These are phyloP conservation scores for Heliconius melpomene DNA, from an alignment of 1,140 invertebrate species.

Conservation along the genomic window DNA sequence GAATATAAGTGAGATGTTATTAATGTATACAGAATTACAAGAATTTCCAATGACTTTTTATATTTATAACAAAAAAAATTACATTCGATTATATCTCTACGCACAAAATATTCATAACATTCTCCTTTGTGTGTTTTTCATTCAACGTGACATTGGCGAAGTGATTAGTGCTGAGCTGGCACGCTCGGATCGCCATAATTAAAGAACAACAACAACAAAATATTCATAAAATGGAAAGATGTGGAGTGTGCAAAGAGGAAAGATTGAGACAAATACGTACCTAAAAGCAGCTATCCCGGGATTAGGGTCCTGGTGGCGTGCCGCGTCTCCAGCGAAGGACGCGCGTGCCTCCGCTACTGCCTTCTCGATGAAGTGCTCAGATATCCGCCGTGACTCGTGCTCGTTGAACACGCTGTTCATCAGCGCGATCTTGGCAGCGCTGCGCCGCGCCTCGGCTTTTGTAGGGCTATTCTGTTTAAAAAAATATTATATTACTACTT, in stretches of 20 bases:
- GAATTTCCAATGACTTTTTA: no score
- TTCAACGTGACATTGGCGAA: no score
- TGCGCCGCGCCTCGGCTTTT: constrained; percentile 95
- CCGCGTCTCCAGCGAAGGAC: constrained; percentile 83
- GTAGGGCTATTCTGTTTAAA: constrained; percentile 92
- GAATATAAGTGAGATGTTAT: background rate
- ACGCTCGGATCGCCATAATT: no score
- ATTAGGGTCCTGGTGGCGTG: constrained; percentile 90
- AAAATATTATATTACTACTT: background rate
- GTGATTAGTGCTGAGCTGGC: no score
- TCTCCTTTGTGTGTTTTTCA: no score
- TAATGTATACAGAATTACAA: no score
- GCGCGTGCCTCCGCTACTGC: constrained; percentile 93
- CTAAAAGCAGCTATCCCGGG: constrained; percentile 96
- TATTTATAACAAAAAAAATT: no score
- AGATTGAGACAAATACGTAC: constrained; percentile 45
- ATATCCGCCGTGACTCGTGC: constrained; percentile 95
- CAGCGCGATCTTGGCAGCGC: constrained; percentile 96
- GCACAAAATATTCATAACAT: no score
- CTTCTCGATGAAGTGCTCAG: constrained; percentile 96
- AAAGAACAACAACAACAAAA: no score
- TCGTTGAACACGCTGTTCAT: constrained; percentile 99
- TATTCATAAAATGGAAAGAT: no score
- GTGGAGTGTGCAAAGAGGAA: no score
- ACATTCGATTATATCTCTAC: no score